Evolutionary conservation across 2,113 vertebrate genomes (phyloP).

Genomic region (Coturnix japonica): DNA sequence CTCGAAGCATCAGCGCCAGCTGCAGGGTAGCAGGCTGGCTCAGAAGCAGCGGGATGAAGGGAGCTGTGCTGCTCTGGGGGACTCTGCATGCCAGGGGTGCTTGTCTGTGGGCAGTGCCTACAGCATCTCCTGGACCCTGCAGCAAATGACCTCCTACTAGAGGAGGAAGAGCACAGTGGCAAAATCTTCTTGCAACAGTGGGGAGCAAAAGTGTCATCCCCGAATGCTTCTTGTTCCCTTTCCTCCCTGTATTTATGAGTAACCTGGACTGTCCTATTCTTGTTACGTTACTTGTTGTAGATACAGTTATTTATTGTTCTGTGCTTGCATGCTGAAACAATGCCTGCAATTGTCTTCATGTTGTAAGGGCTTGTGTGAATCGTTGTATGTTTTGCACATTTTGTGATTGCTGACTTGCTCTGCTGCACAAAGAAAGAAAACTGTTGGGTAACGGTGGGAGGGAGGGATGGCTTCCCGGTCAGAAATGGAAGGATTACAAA

Average conservation of each 20-base stretch:
- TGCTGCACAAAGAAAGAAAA: conserved; percentile 77
- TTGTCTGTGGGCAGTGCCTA: conserved; percentile 45
- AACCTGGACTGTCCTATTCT: conserved; percentile 68
- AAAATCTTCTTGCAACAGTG: conserved; percentile 38
- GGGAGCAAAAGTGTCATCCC: conserved; percentile 11
- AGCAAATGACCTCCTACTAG: not conserved
- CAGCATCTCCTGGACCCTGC: conserved; percentile 8
- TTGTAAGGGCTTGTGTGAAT: conserved; percentile 72
- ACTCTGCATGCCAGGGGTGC: not conserved
- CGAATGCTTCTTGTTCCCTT: conserved; percentile 48
- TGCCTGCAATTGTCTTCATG: conserved; percentile 76
- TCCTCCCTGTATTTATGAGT: conserved; percentile 79
- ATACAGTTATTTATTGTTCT: conserved; percentile 91
- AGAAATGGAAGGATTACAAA: conserved; percentile 70
- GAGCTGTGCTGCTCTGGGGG: conserved; percentile 24
- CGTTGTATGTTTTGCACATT: conserved; percentile 86
- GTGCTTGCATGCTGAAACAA: conserved; percentile 86
- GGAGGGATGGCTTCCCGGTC: conserved; percentile 38
- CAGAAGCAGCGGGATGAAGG: conserved; percentile 28
- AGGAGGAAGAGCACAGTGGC: not conserved
- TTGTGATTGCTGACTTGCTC: conserved; percentile 73
- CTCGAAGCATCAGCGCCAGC: conserved; percentile 79
- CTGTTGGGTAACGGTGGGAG: conserved; percentile 49
- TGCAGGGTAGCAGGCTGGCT: conserved; percentile 56
- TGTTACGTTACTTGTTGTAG: conserved; percentile 77